Conservation (phyloP, 1,140 invertebrate genomes). For the Pseudomyrmex sp. region DNA sequence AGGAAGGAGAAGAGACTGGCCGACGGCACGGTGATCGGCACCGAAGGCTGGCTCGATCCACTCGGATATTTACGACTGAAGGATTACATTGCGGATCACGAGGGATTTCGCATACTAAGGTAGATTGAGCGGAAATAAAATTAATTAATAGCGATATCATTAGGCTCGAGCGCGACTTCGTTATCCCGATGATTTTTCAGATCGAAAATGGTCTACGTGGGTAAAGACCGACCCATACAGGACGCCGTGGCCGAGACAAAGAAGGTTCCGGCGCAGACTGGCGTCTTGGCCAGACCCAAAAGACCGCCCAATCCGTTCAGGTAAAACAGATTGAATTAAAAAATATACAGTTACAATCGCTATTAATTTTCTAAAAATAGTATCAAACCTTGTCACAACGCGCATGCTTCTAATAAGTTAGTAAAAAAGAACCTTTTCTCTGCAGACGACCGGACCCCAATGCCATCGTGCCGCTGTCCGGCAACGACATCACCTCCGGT, state of each 20-base stretch:
- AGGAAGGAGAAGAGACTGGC: slow-evolving; percentile 93
- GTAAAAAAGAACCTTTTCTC: slow-evolving; percentile 35
- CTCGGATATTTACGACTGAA: slow-evolving; percentile 92
- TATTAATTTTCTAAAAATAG: too few relatives aligned
- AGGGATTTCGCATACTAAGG: slow-evolving; percentile 92
- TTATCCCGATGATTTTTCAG: slow-evolving; percentile 61
- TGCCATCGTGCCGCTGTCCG: slow-evolving; percentile 71
- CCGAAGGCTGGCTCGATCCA: slow-evolving; percentile 90
- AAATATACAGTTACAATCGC: neutral
- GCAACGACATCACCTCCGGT: slow-evolving; percentile 79
- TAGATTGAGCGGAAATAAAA: slow-evolving; percentile 43
- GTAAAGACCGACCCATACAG: slow-evolving; percentile 88
- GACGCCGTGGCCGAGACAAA: slow-evolving; percentile 90
- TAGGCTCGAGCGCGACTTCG: neutral
- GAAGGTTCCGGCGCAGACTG: slow-evolving; percentile 88
- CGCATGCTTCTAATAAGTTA: too few relatives aligned
- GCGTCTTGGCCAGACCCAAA: slow-evolving; percentile 86
- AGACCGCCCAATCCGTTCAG: slow-evolving; percentile 83
- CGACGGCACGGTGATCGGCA: slow-evolving; percentile 92
- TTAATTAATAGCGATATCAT: neutral
- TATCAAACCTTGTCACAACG: too few relatives aligned
- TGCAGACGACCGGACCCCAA: slow-evolving; percentile 78
- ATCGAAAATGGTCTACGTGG: slow-evolving; percentile 92
- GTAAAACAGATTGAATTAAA: slow-evolving; percentile 63
- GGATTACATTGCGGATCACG: slow-evolving; percentile 94